These are phyloP conservation scores for Apteryx mantelli DNA, from an alignment of 2,113 vertebrate genomes.

Conservation along the genomic window DNA sequence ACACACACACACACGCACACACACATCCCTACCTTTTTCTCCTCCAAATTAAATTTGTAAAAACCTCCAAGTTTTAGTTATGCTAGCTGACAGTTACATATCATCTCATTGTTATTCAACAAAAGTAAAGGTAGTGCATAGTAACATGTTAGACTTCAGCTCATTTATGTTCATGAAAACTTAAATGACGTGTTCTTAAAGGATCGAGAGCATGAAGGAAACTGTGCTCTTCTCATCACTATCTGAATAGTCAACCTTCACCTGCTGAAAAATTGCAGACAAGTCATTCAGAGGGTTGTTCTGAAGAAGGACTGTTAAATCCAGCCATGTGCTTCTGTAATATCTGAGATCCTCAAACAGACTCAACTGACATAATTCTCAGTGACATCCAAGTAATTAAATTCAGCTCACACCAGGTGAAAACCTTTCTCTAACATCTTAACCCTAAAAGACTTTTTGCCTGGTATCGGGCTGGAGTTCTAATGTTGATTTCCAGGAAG, in stretches of 20 bases:
- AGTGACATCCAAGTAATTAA: neutral
- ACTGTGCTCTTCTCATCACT: neutral
- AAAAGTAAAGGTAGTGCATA: neutral
- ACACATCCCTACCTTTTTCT: neutral
- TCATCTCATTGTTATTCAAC: neutral
- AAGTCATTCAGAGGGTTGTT: neutral
- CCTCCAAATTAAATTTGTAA: neutral
- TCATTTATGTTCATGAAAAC: neutral
- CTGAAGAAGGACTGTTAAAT: neutral
- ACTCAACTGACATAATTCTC: neutral
- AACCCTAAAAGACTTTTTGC: neutral
- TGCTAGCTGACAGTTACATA: neutral
- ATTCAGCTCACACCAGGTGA: neutral
- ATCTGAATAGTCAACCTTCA: neutral
- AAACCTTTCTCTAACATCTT: neutral
- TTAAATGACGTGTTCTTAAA: neutral
- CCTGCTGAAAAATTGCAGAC: neutral
- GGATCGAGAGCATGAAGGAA: neutral
- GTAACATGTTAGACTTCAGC: neutral
- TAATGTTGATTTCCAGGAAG: neutral
- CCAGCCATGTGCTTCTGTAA: neutral
- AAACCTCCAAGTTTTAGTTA: neutral
- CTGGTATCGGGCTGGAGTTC: fast-evolving
- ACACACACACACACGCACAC: fast-evolving
- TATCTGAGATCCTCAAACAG: neutral